Conservation (phyloP, 1,140 invertebrate species). For the Belonocnema kinseyi region DNA sequence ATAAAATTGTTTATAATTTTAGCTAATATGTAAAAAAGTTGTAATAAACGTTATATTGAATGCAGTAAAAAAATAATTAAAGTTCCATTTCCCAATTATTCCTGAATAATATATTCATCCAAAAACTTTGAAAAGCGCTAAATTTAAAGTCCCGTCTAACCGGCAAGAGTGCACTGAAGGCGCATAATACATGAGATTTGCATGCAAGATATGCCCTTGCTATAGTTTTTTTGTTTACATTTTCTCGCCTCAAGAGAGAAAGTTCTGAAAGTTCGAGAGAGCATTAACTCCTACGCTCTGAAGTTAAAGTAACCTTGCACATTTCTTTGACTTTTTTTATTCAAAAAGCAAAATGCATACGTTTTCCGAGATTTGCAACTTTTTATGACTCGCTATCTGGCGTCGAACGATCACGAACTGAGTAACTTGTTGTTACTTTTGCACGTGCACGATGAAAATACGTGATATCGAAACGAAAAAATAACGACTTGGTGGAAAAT, state of each 20-base stretch:
- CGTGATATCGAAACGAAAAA: constrained; percentile 51
- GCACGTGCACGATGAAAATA: constrained; percentile 42
- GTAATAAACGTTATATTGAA: neutral
- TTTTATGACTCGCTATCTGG: constrained; percentile 11
- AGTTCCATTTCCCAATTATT: too few relatives aligned
- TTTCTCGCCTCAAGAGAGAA: neutral
- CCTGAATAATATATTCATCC: too few relatives aligned
- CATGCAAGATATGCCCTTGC: neutral
- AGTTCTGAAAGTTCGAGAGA: neutral
- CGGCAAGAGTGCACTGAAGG: too few relatives aligned
- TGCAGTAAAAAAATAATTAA: too few relatives aligned
- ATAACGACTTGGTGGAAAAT: constrained; percentile 50
- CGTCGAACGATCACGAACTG: constrained; percentile 36
- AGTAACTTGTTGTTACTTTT: constrained; percentile 49
- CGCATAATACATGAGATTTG: neutral
- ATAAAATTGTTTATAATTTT: too few relatives aligned
- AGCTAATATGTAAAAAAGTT: neutral
- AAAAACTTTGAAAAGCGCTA: too few relatives aligned
- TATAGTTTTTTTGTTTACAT: neutral
- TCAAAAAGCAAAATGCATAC: constrained; percentile 2
- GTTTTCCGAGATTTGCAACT: neutral
- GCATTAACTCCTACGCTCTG: constrained; percentile 4
- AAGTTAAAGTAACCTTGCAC: constrained; percentile 3
- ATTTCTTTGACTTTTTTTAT: neutral
- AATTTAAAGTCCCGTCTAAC: too few relatives aligned